Conservation (phyloP, 2,113 vertebrate genomes). For the Muscicapa adusta region DNA sequence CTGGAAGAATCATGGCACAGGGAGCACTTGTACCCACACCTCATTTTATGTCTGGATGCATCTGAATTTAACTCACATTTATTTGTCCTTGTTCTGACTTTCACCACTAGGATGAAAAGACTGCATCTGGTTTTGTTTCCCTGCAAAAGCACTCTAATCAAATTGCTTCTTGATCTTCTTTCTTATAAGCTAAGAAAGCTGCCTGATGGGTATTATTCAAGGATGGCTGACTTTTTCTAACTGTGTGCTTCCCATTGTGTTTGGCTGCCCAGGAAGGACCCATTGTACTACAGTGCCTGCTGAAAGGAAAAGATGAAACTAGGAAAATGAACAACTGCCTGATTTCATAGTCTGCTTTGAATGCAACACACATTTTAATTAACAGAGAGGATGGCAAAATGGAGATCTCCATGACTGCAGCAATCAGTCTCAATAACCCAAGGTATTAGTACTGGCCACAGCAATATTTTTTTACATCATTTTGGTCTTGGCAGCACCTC, state of each 20-base stretch:
- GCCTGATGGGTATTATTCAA: constrained; percentile 51
- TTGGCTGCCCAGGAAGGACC: constrained; percentile 27
- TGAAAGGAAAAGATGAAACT: constrained; percentile 20
- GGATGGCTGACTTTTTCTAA: constrained; percentile 32
- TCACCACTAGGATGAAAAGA: not conserved
- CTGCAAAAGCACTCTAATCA: constrained; percentile 38
- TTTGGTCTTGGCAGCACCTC: not conserved
- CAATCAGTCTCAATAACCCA: not conserved
- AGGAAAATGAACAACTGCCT: constrained; percentile 1
- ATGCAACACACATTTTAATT: not conserved
- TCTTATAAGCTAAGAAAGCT: constrained; percentile 36
- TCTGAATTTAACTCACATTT: constrained; percentile 15
- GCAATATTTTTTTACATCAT: not conserved
- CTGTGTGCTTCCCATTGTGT: constrained; percentile 26
- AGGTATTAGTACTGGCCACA: not conserved
- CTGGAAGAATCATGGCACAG: not conserved
- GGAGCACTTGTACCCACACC: not conserved
- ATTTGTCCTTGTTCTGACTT: constrained; percentile 51
- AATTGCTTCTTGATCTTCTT: constrained; percentile 39
- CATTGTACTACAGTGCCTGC: not conserved
- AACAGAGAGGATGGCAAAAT: not conserved
- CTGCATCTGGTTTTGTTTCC: constrained; percentile 33
- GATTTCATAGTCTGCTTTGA: not conserved
- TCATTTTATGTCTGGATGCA: not conserved
- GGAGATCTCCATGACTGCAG: not conserved